Evolutionary conservation across 2,113 vertebrate species (phyloP).

Genomic region (Nyctibius bracteatus): DNA sequence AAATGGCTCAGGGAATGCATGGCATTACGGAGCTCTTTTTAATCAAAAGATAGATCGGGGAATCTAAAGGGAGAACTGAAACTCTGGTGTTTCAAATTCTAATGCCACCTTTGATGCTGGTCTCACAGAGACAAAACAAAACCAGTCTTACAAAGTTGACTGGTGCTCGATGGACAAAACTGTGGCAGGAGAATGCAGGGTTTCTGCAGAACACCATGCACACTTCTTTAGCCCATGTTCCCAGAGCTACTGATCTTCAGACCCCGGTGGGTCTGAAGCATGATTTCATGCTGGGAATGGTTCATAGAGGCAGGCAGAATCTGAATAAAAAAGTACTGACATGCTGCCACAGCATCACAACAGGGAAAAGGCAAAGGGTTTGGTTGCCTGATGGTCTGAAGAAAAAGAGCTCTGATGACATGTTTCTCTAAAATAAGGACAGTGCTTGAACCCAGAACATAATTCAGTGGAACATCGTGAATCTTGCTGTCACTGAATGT

Average conservation of each 20-base stretch:
- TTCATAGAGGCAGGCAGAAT: neutral
- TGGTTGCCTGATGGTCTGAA: neutral
- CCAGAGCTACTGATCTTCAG: neutral
- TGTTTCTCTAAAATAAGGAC: neutral
- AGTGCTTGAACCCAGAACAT: neutral
- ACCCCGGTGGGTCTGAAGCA: too few species aligned
- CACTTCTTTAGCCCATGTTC: fast-evolving
- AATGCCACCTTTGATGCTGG: neutral
- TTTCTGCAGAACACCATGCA: neutral
- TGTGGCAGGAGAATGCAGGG: neutral
- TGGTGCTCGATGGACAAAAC: fast-evolving
- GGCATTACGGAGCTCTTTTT: neutral
- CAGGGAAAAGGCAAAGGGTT: neutral
- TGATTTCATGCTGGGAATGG: neutral
- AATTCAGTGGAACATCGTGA: neutral
- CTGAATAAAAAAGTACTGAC: neutral
- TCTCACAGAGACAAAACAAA: neutral
- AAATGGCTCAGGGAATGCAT: neutral
- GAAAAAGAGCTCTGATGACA: neutral
- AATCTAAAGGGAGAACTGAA: neutral
- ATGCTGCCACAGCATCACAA: neutral
- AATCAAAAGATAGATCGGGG: neutral
- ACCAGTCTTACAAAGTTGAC: neutral
- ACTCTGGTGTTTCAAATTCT: neutral
- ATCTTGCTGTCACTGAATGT: neutral